A percentile compares a stretch with the other conserved stretches of the same genome.
These are phyloP conservation scores for Agriopis aurantiaria DNA, from an alignment of 2,888 invertebrate genomes.

Conservation along the genomic window DNA sequence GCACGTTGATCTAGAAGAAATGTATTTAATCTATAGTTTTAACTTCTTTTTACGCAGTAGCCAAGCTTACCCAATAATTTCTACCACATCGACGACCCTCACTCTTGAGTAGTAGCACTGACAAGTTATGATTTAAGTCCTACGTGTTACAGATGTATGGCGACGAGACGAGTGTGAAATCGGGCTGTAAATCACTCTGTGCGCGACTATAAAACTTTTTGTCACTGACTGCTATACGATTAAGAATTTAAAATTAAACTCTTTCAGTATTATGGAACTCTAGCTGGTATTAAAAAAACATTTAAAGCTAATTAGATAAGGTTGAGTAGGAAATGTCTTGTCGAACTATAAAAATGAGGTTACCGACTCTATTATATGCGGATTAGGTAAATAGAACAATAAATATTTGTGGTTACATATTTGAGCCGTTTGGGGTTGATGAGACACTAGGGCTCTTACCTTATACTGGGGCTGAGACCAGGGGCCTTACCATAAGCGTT, in stretches of 20 bases:
- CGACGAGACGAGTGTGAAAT: constrained; percentile 70
- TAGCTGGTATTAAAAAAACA: constrained; percentile 20
- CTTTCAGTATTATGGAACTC: constrained; percentile 24
- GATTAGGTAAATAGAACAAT: no score
- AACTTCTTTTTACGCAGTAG: neutral
- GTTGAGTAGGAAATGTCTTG: constrained; percentile 2
- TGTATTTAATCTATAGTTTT: no score
- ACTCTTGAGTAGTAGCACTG: constrained; percentile 44
- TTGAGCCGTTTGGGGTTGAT: no score
- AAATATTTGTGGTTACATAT: no score
- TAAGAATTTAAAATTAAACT: constrained; percentile 44
- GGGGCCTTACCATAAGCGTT: no score
- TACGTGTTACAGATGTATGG: constrained; percentile 53
- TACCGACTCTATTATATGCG: no score
- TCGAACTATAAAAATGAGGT: neutral
- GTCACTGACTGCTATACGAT: constrained; percentile 56
- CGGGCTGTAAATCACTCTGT: constrained; percentile 73
- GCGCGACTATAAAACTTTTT: constrained; percentile 76
- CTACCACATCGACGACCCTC: constrained; percentile 5
- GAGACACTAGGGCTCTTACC: no score
- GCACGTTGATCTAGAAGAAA: no score
- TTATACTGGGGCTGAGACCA: no score
- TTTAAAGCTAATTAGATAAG: constrained; percentile 15
- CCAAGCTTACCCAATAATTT: constrained; percentile 23
- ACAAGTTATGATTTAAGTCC: constrained; percentile 44